Evolutionary conservation across 2,797 vertebrate species (phyloP).

Genomic region (Cygnus olor): DNA sequence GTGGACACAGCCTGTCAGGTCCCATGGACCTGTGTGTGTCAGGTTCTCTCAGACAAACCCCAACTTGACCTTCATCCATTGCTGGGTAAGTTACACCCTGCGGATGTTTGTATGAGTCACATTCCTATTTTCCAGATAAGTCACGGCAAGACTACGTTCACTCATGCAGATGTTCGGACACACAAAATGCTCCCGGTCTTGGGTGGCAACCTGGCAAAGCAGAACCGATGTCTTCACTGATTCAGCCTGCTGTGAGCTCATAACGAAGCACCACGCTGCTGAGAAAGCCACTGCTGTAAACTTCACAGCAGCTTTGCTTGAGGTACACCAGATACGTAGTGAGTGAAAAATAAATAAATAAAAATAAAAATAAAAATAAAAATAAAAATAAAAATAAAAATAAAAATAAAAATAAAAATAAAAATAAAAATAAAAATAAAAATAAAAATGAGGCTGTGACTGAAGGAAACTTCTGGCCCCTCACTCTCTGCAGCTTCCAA

Average conservation of each 20-base stretch:
- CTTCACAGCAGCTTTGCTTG: neutral
- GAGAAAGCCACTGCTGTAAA: neutral
- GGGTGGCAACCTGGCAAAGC: neutral
- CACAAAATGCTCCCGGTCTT: neutral
- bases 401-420: too few species aligned
- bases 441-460: neutral
- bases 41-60: neutral
- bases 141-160: neutral
- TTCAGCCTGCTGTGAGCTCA: neutral
- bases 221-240: neutral
- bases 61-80: neutral
- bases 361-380: neutral
- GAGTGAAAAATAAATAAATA: neutral
- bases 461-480: neutral
- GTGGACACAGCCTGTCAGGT: neutral
- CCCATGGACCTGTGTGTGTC: neutral
- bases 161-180: neutral
- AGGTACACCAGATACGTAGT: neutral
- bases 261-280: neutral
- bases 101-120: neutral
- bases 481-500: neutral
- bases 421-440: too few species aligned
- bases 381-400: too few species aligned
- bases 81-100: neutral
- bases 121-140: neutral